Evolutionary conservation across 2,888 invertebrate species (phyloP).

Genomic region (Lycia hirtaria): DNA sequence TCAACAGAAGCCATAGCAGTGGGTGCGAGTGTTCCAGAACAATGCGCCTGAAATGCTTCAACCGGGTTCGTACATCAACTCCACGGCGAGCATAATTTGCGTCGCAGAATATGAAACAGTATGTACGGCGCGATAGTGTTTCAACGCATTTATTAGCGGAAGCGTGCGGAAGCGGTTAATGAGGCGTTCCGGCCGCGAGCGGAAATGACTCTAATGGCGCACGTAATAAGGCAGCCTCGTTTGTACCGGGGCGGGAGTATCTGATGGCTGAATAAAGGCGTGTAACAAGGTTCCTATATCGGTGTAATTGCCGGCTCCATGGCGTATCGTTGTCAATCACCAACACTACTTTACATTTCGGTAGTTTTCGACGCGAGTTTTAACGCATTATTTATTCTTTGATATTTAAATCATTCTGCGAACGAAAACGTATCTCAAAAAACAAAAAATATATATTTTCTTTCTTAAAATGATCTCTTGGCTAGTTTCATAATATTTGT

Average conservation of each 20-base stretch:
- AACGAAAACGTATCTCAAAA: too few relatives aligned
- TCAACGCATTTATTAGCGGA: constrained; percentile 37
- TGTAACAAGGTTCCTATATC: constrained; percentile 41
- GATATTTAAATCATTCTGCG: constrained; percentile 1
- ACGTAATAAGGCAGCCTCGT: constrained; percentile 53
- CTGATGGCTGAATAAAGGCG: constrained; percentile 37
- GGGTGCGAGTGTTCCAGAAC: background rate
- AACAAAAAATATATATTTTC: too few relatives aligned
- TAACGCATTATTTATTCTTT: constrained; percentile 5
- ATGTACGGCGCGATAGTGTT: constrained; percentile 33
- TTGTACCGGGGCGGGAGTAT: constrained; percentile 15
- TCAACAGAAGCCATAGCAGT: background rate
- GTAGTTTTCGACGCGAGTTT: constrained; percentile 16
- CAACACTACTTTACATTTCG: constrained; percentile 16
- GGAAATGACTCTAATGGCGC: constrained; percentile 58
- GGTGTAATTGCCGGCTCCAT: constrained; percentile 31
- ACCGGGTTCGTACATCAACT: constrained; percentile 4
- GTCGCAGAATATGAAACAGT: constrained; percentile 9
- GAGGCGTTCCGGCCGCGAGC: constrained; percentile 50
- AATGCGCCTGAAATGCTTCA: background rate
- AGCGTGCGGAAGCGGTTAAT: constrained; percentile 51
- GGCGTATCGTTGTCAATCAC: constrained; percentile 22
- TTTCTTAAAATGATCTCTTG: too few relatives aligned
- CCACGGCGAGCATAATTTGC: constrained; percentile 7
- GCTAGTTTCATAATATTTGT: too few relatives aligned